Evolutionary conservation across 2,113 vertebrate species (phyloP).

Genomic region (Dermatemys mawii): DNA sequence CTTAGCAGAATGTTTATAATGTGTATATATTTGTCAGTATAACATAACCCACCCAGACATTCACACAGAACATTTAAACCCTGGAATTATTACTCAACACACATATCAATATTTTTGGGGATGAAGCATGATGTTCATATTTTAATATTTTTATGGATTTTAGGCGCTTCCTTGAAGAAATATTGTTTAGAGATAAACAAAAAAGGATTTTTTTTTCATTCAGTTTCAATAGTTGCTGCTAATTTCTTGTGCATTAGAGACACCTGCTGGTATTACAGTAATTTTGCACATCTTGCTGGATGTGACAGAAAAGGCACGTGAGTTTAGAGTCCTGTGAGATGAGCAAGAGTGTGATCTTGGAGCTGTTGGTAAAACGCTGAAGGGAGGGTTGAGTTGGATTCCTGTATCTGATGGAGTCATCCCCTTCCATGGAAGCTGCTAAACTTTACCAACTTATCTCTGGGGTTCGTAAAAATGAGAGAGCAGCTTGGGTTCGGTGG

Average conservation of each 20-base stretch:
- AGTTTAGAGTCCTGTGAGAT: background rate
- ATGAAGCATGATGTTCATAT: background rate
- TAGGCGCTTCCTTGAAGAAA: background rate
- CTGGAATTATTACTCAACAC: background rate
- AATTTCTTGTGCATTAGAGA: constrained; percentile 52
- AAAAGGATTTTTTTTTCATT: background rate
- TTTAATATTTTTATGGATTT: rapidly evolving
- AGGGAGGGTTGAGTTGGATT: background rate
- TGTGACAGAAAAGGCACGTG: background rate
- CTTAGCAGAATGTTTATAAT: background rate
- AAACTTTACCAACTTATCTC: background rate
- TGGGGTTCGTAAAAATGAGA: background rate
- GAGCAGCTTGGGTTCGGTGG: background rate
- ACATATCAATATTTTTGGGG: background rate
- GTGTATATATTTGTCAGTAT: background rate
- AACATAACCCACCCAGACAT: rapidly evolving
- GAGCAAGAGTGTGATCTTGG: background rate
- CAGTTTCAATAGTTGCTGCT: background rate
- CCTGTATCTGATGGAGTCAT: background rate
- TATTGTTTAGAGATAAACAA: background rate
- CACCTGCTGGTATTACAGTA: constrained; percentile 43
- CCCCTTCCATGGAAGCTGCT: background rate
- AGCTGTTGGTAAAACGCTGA: background rate
- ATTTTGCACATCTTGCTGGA: constrained; percentile 4
- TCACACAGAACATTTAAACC: rapidly evolving